Percentiles rank a stretch among this genome's conserved stretches.
Evolutionary conservation across 2,113 vertebrate genomes (phyloP).

Genomic region (Gymnogyps californianus): DNA sequence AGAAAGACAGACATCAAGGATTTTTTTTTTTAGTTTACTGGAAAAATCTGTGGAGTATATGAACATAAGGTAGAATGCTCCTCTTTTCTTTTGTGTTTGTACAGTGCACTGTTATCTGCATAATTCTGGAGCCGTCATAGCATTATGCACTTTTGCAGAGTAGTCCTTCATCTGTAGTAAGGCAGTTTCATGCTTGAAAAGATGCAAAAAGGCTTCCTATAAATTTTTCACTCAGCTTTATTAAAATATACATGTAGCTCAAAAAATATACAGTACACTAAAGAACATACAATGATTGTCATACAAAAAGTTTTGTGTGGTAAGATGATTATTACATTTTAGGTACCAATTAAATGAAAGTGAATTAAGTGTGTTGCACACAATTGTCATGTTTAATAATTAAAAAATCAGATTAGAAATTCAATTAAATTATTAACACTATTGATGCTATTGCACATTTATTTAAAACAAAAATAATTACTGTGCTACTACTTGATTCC

Average conservation of each 20-base stretch:
- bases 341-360: neutral
- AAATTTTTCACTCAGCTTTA: constrained; percentile 44
- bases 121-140: neutral
- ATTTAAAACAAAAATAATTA: neutral
- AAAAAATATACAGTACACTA: constrained; percentile 3
- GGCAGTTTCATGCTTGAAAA: constrained; percentile 48
- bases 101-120: neutral
- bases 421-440: neutral
- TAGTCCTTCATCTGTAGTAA: constrained; percentile 9
- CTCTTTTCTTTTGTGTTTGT: neutral
- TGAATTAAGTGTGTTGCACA: neutral
- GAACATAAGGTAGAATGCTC: neutral
- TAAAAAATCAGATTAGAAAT: neutral
- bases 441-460: neutral
- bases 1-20: neutral
- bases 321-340: neutral
- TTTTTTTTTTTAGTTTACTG: neutral
- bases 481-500: neutral
- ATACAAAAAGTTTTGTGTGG: neutral
- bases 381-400: neutral
- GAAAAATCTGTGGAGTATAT: neutral
- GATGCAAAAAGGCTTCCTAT: constrained; percentile 43
- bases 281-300: neutral
- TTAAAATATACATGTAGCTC: constrained; percentile 57
- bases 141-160: neutral